A percentile compares a stretch with the other conserved stretches of the same genome.
Conservation (phyloP, 2,797 vertebrate genomes). For the Champsocephalus esox region DNA sequence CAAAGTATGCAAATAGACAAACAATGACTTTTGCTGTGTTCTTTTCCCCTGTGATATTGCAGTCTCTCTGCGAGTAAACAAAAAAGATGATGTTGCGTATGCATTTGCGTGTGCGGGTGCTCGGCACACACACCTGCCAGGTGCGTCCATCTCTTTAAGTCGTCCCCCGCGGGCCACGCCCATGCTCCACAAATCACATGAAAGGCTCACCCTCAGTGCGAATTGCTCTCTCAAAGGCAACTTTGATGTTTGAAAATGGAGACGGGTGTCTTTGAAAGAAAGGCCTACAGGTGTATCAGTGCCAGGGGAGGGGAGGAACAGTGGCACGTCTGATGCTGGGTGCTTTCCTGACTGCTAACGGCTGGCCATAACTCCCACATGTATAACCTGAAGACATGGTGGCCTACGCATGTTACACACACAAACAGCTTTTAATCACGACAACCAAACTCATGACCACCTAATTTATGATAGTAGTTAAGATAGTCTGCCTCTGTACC, state of each 20-base stretch:
- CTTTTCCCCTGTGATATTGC: constrained; percentile 81
- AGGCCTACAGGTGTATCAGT: constrained; percentile 80
- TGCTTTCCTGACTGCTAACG: constrained; percentile 72
- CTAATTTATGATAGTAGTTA: constrained; percentile 45
- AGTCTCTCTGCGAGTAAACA: constrained; percentile 78
- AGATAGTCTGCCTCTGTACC: constrained; percentile 20
- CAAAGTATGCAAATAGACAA: constrained; percentile 85
- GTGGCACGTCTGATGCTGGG: constrained; percentile 66
- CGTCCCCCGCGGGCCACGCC: constrained; percentile 72
- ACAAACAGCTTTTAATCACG: constrained; percentile 15
- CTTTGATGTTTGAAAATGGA: constrained; percentile 87
- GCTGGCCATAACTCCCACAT: constrained; percentile 43
- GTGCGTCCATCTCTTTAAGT: constrained; percentile 83
- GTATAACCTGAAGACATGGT: constrained; percentile 56
- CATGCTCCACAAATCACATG: constrained; percentile 84
- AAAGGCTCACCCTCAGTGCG: constrained; percentile 75
- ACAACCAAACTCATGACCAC: constrained; percentile 61
- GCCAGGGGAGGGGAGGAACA: constrained; percentile 63
- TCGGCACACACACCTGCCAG: constrained; percentile 82
- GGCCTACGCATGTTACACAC: constrained; percentile 16
- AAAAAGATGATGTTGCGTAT: constrained; percentile 58
- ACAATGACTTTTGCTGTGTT: constrained; percentile 84
- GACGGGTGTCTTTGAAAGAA: constrained; percentile 81
- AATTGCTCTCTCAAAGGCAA: constrained; percentile 81
- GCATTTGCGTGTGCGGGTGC: constrained; percentile 70